A percentile compares a stretch with the other conserved stretches of the same genome.
Evolutionary conservation across 37 sponge, comb jelly and placozoan species (phyloP).

Genomic region (Corticium candelabrum): DNA sequence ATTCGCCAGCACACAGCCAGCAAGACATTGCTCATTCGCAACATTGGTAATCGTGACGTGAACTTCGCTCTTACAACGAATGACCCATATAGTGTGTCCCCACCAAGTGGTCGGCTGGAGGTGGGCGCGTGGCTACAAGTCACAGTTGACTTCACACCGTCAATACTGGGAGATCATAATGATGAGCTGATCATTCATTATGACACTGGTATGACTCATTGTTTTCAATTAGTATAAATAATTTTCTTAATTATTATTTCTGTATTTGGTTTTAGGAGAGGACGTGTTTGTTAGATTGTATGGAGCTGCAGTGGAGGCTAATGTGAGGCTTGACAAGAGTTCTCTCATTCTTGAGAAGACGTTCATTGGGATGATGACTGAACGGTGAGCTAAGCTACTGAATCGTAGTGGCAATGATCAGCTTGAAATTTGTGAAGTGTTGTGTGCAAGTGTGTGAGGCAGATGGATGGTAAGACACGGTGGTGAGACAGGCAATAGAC

Average conservation of each 20-base stretch:
- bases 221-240: not conserved
- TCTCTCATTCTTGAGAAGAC: constrained; percentile 76
- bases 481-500: too few relatives aligned
- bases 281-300: constrained; percentile 57
- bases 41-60: constrained; percentile 70
- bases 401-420: not conserved
- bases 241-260: not conserved
- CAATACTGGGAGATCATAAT: constrained; percentile 49
- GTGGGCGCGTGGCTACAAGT: constrained; percentile 69
- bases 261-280: constrained; percentile 49
- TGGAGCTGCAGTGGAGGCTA: constrained; percentile 76
- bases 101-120: constrained; percentile 51
- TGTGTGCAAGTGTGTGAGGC: too few relatives aligned
- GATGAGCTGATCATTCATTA: constrained; percentile 60
- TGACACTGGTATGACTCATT: constrained; percentile 60
- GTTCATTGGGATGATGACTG: constrained; percentile 74
- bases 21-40: constrained; percentile 89
- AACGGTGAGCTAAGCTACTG: constrained; percentile 57
- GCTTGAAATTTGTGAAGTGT: too few relatives aligned
- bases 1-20: constrained; percentile 67
- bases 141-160: constrained; percentile 49
- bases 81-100: constrained; percentile 73
- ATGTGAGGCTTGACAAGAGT: constrained; percentile 77
- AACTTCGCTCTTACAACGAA: constrained; percentile 48
- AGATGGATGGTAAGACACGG: too few relatives aligned